Conservation (phyloP, 2,113 vertebrate genomes). For the Crotalus viridis region DNA sequence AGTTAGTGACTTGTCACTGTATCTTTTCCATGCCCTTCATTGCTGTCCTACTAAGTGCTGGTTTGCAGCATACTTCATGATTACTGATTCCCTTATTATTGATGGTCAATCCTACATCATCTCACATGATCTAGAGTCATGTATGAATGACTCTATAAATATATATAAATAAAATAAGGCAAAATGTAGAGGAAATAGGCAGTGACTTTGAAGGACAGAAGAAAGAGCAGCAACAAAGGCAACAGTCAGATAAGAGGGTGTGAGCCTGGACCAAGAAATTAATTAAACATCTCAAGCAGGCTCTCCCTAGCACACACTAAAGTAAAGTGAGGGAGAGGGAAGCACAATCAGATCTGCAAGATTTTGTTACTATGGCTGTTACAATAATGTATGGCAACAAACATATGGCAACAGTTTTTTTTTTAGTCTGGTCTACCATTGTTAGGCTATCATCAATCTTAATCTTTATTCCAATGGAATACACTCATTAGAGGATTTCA, state of each 20-base stretch:
- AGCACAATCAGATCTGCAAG: not conserved
- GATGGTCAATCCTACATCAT: not conserved
- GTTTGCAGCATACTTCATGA: not conserved
- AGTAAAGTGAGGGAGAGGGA: not conserved
- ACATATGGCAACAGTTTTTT: not conserved
- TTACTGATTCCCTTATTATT: not conserved
- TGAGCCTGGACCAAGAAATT: not conserved
- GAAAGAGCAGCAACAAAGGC: not conserved
- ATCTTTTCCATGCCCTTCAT: not conserved
- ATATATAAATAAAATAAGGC: not conserved
- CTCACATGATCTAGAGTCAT: not conserved
- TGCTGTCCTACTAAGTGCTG: not conserved
- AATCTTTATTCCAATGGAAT: not conserved
- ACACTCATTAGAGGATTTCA: not conserved
- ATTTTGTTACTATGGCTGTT: not conserved
- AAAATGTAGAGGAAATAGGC: not conserved
- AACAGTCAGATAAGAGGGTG: not conserved
- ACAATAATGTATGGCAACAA: not conserved
- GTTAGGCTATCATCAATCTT: not conserved
- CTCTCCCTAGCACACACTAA: not conserved
- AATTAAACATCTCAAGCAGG: not conserved
- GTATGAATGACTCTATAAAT: not conserved
- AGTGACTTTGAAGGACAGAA: not conserved
- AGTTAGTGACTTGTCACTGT: not conserved
- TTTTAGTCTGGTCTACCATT: not conserved